Conservation (phyloP, 2,797 vertebrate species). For the Acanthornis magna region DNA sequence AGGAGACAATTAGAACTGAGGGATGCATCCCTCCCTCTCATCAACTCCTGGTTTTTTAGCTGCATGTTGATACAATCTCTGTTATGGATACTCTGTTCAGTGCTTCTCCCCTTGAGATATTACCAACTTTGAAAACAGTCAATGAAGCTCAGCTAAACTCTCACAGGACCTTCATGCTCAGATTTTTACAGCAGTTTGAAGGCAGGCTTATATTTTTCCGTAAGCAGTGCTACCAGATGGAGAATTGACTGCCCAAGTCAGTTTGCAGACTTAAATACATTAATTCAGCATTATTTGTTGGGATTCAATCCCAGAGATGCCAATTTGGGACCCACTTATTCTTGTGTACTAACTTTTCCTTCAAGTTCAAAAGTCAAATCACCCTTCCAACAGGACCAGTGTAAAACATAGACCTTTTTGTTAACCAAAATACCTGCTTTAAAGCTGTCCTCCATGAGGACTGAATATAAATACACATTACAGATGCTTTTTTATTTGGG, state of each 20-base stretch:
- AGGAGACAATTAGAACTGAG: not conserved
- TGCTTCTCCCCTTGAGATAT: not conserved
- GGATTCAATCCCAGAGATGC: not conserved
- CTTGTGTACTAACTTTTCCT: not conserved
- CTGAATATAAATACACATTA: not conserved
- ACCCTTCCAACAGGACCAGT: not conserved
- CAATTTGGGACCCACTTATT: not conserved
- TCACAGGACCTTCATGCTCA: not conserved
- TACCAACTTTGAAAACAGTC: not conserved
- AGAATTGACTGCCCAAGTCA: not conserved
- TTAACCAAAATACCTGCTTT: not conserved
- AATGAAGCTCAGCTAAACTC: not conserved
- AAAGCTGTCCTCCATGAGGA: not conserved
- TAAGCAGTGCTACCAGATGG: not conserved
- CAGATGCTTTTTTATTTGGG: not conserved
- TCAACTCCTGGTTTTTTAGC: not conserved
- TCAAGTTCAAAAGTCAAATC: not conserved
- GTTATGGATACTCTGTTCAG: not conserved
- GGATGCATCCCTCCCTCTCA: not conserved
- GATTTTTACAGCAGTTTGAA: not conserved
- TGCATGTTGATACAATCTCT: not conserved
- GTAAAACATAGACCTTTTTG: rapidly evolving
- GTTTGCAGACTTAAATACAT: not conserved
- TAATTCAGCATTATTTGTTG: not conserved
- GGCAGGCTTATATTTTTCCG: not conserved